Percentiles rank a stretch among this genome's conserved stretches.
Evolutionary conservation across 2,113 vertebrate genomes (phyloP).

Genomic region (Cyprinus carpio): DNA sequence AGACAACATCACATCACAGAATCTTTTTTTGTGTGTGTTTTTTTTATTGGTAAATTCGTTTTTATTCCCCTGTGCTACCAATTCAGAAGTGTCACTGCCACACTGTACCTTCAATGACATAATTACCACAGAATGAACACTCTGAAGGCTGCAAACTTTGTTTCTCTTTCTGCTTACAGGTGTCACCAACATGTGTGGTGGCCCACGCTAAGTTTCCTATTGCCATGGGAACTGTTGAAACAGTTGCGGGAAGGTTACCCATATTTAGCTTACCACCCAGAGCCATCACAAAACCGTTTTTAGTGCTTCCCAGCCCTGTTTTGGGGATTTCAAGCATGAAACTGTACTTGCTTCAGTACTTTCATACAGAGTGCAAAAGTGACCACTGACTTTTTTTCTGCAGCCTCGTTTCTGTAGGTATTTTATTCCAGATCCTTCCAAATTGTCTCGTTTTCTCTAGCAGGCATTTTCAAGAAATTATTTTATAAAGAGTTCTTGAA

Average conservation of each 20-base stretch:
- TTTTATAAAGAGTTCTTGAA: slow-evolving; percentile 2
- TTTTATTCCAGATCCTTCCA: neutral
- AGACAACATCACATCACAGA: neutral
- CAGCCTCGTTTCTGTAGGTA: neutral
- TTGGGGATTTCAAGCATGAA: neutral
- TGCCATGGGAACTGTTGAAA: slow-evolving; percentile 35
- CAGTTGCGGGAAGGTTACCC: slow-evolving; percentile 25
- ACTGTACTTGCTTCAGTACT: neutral
- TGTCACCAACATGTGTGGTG: slow-evolving; percentile 9
- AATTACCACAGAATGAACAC: neutral
- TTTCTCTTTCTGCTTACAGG: slow-evolving; percentile 24
- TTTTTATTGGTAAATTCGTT: too few species aligned
- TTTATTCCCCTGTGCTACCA: neutral
- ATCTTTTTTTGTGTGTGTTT: neutral
- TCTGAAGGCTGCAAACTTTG: neutral
- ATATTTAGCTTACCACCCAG: slow-evolving; percentile 25
- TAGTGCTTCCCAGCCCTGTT: neutral
- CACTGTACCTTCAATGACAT: neutral
- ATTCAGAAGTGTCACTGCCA: neutral
- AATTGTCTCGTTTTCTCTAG: neutral
- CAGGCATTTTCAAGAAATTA: neutral
- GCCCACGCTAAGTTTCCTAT: slow-evolving; percentile 21
- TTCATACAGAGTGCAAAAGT: neutral
- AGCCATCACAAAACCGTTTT: neutral
- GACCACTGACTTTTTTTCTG: neutral